A percentile compares a stretch with the other conserved stretches of the same genome.
Conservation (phyloP, 2,888 invertebrate genomes). For the Gisinianus flammeolus region DNA sequence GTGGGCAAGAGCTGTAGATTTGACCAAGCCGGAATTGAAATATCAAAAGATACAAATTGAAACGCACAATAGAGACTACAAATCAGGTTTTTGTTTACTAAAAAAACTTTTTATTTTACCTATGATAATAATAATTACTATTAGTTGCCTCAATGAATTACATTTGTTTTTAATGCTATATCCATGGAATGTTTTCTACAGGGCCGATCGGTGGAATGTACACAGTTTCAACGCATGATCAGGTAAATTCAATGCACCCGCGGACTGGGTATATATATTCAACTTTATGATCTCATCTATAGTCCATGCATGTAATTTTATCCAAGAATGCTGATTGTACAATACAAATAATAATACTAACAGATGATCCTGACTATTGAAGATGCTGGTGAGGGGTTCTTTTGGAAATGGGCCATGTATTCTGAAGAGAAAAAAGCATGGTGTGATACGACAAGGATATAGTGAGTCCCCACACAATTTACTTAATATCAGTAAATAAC, state of each 20-base stretch:
- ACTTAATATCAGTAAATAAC: too few relatives aligned
- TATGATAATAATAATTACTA: too few relatives aligned
- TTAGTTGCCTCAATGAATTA: too few relatives aligned
- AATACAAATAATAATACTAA: not conserved
- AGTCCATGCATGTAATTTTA: not conserved
- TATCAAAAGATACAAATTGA: slow-evolving; percentile 21
- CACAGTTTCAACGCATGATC: slow-evolving; percentile 10
- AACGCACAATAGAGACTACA: slow-evolving; percentile 18
- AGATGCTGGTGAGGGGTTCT: not conserved
- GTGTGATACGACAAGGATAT: slow-evolving; percentile 20
- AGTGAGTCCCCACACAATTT: slow-evolving; percentile 3
- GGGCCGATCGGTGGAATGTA: not conserved
- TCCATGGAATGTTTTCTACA: too few relatives aligned
- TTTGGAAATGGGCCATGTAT: slow-evolving; percentile 17
- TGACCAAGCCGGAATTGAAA: too few relatives aligned
- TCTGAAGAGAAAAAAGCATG: not conserved
- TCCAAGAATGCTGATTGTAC: not conserved
- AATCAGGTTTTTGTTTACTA: too few relatives aligned
- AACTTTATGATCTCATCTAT: not conserved
- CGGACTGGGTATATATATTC: too few relatives aligned
- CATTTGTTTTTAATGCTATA: too few relatives aligned
- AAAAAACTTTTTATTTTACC: too few relatives aligned
- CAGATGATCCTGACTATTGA: slow-evolving; percentile 22
- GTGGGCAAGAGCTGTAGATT: too few relatives aligned
- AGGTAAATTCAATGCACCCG: not conserved